phyloP scores from a whole-genome alignment of 1,140 invertebrate species.

The Monomorium pharaonis region DNA sequence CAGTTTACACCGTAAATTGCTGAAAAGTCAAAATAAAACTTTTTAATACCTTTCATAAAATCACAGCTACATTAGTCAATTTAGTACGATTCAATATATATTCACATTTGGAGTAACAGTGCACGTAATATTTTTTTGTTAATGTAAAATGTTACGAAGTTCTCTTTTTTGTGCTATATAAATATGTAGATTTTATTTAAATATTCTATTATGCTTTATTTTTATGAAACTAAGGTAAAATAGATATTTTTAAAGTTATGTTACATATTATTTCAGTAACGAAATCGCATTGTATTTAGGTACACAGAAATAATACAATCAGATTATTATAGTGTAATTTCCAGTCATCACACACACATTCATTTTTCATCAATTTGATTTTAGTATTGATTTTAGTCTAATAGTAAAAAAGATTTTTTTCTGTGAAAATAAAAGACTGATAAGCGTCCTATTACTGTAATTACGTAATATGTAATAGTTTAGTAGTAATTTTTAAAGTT shows the following conservation, averaged over 20 bases:
- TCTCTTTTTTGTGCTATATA: neutral
- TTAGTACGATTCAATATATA: neutral
- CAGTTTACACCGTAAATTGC: neutral
- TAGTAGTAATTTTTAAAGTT: conserved; percentile 52
- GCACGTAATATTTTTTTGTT: neutral
- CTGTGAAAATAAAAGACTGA: conserved; percentile 74
- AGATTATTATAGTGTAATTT: neutral
- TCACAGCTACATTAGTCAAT: neutral
- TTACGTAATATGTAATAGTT: conserved; percentile 36
- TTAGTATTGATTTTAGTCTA: neutral
- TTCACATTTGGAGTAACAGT: neutral
- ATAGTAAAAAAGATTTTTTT: conserved; percentile 24
- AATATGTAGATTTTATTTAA: conserved; percentile 30
- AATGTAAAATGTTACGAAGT: neutral
- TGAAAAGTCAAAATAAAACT: neutral
- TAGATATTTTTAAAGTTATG: neutral
- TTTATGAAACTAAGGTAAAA: neutral
- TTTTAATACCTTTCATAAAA: conserved; percentile 45
- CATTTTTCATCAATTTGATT: conserved; percentile 9
- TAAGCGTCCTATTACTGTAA: conserved; percentile 56
- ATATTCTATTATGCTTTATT: neutral
- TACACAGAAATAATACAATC: neutral
- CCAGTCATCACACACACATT: neutral
- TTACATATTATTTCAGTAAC: neutral
- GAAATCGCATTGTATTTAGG: neutral